Evolutionary conservation across 35 echinoderm and acorn worm genomes (phyloP).

Genomic region (Hemicentrotus pulcherrimus): DNA sequence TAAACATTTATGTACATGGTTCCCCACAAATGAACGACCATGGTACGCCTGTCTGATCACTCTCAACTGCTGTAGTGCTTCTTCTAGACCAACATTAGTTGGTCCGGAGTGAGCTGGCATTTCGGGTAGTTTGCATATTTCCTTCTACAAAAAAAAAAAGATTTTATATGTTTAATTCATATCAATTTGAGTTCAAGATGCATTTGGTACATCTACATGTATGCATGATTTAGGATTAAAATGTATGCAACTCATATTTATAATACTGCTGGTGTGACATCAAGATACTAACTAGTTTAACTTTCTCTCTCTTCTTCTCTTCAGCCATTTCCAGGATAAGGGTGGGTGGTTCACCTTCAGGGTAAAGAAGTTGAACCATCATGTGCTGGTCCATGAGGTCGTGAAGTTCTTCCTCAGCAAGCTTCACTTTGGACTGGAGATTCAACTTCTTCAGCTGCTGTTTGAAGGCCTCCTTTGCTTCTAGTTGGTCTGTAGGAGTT

Average conservation of each 20-base stretch:
- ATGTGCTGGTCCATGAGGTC: constrained; percentile 4
- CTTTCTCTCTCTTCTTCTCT: neutral
- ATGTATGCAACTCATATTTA: neutral
- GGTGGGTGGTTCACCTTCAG: neutral
- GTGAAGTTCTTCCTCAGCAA: neutral
- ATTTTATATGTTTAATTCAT: neutral
- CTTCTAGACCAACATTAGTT: neutral
- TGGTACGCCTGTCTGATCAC: constrained; percentile 12
- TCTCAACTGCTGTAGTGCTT: neutral
- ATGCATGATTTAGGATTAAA: neutral
- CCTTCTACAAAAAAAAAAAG: neutral
- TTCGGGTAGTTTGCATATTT: neutral
- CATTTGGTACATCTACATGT: neutral
- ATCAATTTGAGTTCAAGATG: neutral
- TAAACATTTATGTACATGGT: constrained; percentile 32
- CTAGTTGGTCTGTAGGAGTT: neutral
- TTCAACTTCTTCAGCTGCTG: neutral
- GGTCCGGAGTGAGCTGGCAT: neutral
- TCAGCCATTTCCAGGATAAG: neutral
- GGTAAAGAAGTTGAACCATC: neutral
- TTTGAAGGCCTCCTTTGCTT: neutral
- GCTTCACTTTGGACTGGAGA: neutral
- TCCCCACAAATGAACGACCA: neutral
- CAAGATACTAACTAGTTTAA: neutral
- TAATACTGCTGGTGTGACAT: neutral